Evolutionary conservation across 64 coral and sea anemone species (phyloP), one percentile per base, ranked within the genome.

Genomic region (Montipora capricornis): DNA sequence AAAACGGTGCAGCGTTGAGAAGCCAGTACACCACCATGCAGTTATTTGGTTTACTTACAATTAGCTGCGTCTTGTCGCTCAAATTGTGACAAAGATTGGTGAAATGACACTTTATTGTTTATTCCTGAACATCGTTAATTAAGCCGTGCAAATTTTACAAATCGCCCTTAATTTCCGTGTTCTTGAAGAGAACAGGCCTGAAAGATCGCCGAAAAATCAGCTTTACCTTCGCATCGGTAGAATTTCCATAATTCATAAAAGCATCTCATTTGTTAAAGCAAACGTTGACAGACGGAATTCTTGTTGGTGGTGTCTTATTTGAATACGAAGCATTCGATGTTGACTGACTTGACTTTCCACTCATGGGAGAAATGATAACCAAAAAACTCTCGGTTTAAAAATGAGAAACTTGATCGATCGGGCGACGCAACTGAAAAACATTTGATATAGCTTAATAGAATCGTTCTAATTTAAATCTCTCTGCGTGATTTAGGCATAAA

Each of bases 161-260:
- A 50, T 86, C 19, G 71, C 82, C 66, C 82, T 22, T 67, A 68
- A 59, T 86, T 70, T 68, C 68, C 59, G n/a, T 67, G 71, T 69
- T 86, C 66, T 47, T 46, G 37, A 20, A 3, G 16, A 50, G 47
- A 70, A 86, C n/a, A 49, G 49, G 17, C 46, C 53, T 57, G 46
- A 86, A 71, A 71, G 64, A 73, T 47, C 66, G 82, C 45, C 82
- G 62, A 86, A 73, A 24, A 44, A 17, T 10, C 10, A 86, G 62
- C n/a, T 8, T 71, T 13, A 68, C 66, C 46, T 73, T 64, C 66
- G 46, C 45, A 71, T 71, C 5, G 68, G 71, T 8, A 86, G 66
- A 86, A 86, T 86, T 86, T 86, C 82, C 82, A 86, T 86, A 86
- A 86, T 86, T 86, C 66, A 86, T 86, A 73, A 86, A 86, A 52